Percentiles rank a stretch among this genome's conserved stretches.
phyloP scores from a whole-genome alignment of 2,113 vertebrate genomes.

The Hoplias malabaricus region DNA sequence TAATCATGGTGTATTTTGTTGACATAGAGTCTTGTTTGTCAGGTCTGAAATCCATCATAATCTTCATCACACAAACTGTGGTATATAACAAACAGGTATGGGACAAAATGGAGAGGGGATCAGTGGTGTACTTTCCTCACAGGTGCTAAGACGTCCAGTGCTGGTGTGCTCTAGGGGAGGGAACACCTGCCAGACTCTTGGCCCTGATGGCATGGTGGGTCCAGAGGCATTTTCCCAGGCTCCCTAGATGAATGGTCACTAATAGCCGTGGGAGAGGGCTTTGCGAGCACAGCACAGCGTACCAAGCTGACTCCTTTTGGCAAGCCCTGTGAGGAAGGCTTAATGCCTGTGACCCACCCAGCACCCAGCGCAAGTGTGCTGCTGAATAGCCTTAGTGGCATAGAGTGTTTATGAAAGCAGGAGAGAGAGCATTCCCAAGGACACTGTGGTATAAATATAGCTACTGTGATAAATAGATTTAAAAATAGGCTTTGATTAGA shows the following conservation, averaged over 20 bases:
- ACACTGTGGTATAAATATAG: too few relatives aligned
- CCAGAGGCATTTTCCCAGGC: conserved; percentile 87
- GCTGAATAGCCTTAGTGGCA: conserved; percentile 75
- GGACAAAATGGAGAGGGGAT: background rate
- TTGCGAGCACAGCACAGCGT: conserved; percentile 70
- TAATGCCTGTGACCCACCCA: conserved; percentile 61
- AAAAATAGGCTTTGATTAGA: too few relatives aligned
- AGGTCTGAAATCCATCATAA: background rate
- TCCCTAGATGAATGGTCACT: conserved; percentile 78
- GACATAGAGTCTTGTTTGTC: too few relatives aligned
- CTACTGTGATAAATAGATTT: too few relatives aligned
- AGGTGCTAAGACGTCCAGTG: conserved; percentile 67
- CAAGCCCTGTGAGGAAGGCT: conserved; percentile 74
- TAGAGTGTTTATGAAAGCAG: conserved; percentile 66
- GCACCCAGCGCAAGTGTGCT: conserved; percentile 69
- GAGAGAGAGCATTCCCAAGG: conserved; percentile 6
- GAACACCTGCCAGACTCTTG: conserved; percentile 80
- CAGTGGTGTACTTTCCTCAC: conserved; percentile 58
- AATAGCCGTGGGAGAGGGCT: conserved; percentile 85
- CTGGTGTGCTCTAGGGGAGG: conserved; percentile 66
- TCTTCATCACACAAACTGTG: background rate
- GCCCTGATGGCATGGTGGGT: conserved; percentile 72
- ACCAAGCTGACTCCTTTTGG: conserved; percentile 78
- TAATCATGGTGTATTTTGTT: too few relatives aligned
- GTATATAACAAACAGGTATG: background rate